Conservation (phyloP, 2,113 vertebrate species). For the Lagopus muta region DNA sequence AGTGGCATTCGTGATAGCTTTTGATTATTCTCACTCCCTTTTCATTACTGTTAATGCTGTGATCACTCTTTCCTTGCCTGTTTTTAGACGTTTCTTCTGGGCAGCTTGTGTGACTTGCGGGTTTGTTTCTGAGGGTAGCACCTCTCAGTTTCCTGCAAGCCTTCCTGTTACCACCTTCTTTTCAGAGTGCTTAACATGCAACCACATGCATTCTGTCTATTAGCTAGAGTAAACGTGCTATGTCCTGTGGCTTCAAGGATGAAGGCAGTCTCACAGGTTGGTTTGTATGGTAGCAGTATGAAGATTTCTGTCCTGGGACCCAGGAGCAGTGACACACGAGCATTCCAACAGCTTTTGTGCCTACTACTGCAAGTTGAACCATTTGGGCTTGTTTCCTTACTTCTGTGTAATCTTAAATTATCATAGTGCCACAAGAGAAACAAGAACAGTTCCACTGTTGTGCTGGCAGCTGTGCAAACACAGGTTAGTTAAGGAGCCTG, state of each 20-base stretch:
- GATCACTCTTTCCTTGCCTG: neutral
- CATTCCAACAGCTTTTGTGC: neutral
- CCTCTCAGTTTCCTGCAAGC: neutral
- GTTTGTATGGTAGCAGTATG: neutral
- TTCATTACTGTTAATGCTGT: neutral
- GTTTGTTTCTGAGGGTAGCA: neutral
- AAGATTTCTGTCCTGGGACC: neutral
- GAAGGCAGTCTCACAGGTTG: neutral
- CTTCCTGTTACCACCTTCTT: neutral
- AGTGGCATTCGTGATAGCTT: neutral
- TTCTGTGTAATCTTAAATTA: neutral
- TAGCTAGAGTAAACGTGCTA: neutral
- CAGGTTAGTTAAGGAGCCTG: neutral
- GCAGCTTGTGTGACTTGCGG: neutral
- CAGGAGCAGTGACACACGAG: neutral
- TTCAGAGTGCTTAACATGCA: neutral
- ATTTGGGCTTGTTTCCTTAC: neutral
- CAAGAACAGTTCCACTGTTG: neutral
- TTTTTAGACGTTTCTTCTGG: neutral
- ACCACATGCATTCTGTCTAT: neutral
- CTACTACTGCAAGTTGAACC: neutral
- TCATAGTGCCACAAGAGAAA: neutral
- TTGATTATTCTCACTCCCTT: neutral
- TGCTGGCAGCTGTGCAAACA: neutral
- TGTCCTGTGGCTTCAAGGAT: neutral